phyloP scores from a whole-genome alignment of 2,797 vertebrate species.

The Chrysocyon brachyurus region DNA sequence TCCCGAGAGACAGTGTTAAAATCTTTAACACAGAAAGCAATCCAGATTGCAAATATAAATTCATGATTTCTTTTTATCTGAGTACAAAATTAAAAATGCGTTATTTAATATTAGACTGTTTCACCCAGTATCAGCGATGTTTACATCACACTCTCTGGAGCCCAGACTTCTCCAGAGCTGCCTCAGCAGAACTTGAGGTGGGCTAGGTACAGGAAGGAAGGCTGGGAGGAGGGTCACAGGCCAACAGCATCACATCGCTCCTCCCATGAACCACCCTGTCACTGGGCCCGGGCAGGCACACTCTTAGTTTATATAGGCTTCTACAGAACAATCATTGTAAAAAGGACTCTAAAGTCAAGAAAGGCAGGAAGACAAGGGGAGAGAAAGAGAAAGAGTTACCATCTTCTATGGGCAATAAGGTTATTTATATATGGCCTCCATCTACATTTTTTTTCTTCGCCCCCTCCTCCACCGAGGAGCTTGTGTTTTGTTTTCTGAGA shows the following conservation, averaged over 20 bases:
- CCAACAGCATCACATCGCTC: neutral
- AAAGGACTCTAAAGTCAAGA: neutral
- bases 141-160: neutral
- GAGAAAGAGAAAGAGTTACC: neutral
- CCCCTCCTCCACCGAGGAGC: neutral
- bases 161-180: neutral
- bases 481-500: conserved; percentile 52
- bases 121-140: neutral
- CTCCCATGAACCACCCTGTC: neutral
- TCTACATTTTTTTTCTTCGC: conserved; percentile 62
- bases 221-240: neutral
- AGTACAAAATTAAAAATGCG: neutral
- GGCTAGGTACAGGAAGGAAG: neutral
- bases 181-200: neutral
- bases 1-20: neutral
- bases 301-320: neutral
- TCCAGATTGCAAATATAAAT: neutral
- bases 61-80: neutral
- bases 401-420: neutral
- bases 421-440: neutral
- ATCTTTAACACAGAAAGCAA: neutral
- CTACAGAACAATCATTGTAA: neutral
- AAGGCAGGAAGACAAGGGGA: too few species aligned
- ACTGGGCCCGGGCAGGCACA: neutral
- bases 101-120: neutral